Evolutionary conservation across 2,797 vertebrate genomes (phyloP).

Genomic region (Takifugu rubripes): DNA sequence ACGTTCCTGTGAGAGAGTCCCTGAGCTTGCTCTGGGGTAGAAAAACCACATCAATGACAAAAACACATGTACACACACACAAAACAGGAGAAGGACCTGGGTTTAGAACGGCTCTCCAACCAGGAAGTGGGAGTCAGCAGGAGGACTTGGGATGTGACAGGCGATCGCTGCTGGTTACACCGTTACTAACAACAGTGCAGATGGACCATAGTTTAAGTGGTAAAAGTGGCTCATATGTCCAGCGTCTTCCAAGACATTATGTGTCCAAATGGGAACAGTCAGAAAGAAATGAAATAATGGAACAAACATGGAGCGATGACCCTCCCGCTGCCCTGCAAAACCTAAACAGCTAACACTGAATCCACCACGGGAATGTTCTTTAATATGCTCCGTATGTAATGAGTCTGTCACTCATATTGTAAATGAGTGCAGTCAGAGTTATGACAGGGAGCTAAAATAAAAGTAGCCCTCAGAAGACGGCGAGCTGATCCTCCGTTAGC

Average conservation of each 20-base stretch:
- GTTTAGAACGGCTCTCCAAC: constrained; percentile 56
- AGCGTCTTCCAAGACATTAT: constrained; percentile 23
- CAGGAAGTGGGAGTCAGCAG: constrained; percentile 11
- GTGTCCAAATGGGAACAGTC: constrained; percentile 38
- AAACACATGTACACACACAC: constrained; percentile 60
- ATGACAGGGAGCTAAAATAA: no score
- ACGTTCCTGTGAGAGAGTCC: constrained; percentile 97
- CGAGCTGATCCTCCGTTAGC: no score
- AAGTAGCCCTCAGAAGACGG: no score
- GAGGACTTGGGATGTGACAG: constrained; percentile 11
- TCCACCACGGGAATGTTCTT: constrained; percentile 2
- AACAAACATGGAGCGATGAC: constrained; percentile 48
- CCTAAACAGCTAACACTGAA: constrained; percentile 8
- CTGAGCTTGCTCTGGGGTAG: constrained; percentile 96
- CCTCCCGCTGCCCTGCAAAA: constrained; percentile 26
- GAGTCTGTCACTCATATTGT: no score
- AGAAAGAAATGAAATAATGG: constrained; percentile 34
- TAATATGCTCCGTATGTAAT: not conserved
- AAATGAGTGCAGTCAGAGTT: no score
- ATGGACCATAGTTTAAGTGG: constrained; percentile 10
- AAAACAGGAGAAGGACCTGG: constrained; percentile 63
- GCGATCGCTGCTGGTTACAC: not conserved
- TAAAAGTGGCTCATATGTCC: constrained; percentile 16
- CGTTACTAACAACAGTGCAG: not conserved
- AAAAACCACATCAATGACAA: constrained; percentile 83